These are phyloP conservation scores for Hyalella azteca DNA, from an alignment of 2,888 invertebrate genomes.

Conservation along the genomic window DNA sequence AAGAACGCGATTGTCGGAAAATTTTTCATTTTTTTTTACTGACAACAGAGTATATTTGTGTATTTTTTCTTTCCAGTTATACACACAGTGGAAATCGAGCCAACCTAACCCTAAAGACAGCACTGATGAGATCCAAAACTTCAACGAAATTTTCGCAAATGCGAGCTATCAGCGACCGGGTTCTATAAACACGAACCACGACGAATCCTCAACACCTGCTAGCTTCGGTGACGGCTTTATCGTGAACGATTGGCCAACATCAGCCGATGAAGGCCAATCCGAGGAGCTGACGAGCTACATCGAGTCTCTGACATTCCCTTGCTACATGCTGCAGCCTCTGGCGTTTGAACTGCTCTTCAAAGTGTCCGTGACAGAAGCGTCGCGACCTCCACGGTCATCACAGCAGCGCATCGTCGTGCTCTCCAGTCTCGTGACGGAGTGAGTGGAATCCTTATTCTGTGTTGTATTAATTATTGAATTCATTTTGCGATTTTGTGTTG, in stretches of 20 bases:
- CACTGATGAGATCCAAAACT: background rate
- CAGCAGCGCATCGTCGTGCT: constrained; percentile 33
- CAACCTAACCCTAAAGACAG: background rate
- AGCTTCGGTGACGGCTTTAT: background rate
- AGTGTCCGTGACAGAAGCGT: background rate
- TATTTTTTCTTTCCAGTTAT: constrained; percentile 1
- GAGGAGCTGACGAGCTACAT: constrained; percentile 37
- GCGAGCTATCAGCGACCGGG: too few relatives aligned
- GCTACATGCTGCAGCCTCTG: constrained; percentile 15
- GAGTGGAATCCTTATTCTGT: too few relatives aligned
- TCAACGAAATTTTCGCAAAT: too few relatives aligned
- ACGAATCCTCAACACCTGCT: background rate
- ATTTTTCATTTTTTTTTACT: too few relatives aligned
- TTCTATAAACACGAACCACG: background rate
- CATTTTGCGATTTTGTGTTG: background rate
- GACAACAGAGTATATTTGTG: too few relatives aligned
- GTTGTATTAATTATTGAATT: background rate
- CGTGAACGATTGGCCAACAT: background rate
- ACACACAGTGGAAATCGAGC: background rate
- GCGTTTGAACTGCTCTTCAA: constrained; percentile 24
- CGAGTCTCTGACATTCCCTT: constrained; percentile 44
- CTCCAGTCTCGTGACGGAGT: background rate
- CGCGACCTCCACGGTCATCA: background rate
- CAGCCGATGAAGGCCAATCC: background rate
- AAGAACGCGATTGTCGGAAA: too few relatives aligned